Percentiles rank a stretch among this genome's conserved stretches.
phyloP scores from a whole-genome alignment of 2,888 invertebrate species.

The Scaptomyza parva region DNA sequence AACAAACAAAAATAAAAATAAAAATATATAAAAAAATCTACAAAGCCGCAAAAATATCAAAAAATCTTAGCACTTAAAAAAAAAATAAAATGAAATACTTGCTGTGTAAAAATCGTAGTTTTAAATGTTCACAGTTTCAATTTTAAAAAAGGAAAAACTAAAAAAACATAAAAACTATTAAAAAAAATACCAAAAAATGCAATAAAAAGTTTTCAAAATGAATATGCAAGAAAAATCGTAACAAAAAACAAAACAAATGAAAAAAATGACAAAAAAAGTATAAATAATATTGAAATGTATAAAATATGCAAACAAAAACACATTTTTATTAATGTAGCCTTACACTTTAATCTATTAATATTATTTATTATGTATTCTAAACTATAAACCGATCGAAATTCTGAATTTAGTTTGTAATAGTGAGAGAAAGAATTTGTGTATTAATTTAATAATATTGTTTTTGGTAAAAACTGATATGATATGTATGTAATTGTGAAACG shows the following conservation, averaged over 20 bases:
- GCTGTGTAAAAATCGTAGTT: slow-evolving; percentile 74
- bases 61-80: slow-evolving; percentile 62
- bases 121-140: slow-evolving; percentile 78
- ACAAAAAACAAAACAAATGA: slow-evolving; percentile 47
- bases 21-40: slow-evolving; percentile 31
- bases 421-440: slow-evolving; percentile 14
- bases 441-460: slow-evolving; percentile 23
- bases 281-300: slow-evolving; percentile 49
- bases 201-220: slow-evolving; percentile 73
- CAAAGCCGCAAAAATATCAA: slow-evolving; percentile 69
- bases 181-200: slow-evolving; percentile 72
- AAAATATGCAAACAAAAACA: slow-evolving; percentile 50
- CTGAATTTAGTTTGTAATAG: slow-evolving; percentile 40
- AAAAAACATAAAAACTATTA: slow-evolving; percentile 33
- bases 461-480: slow-evolving; percentile 17
- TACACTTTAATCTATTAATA: slow-evolving; percentile 30
- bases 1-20: slow-evolving; percentile 32
- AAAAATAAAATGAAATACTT: slow-evolving; percentile 49
- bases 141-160: slow-evolving; percentile 47
- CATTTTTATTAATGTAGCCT: slow-evolving; percentile 60
- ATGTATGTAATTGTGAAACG: slow-evolving; percentile 47
- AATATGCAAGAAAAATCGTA: slow-evolving; percentile 59
- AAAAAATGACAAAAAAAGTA: slow-evolving; percentile 51
- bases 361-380: slow-evolving; percentile 66
- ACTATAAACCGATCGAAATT: slow-evolving; percentile 22